Evolutionary conservation across 1,140 invertebrate genomes (phyloP), one percentile per base, ranked within the genome.

Genomic region (Tetramorium simillimum): DNA sequence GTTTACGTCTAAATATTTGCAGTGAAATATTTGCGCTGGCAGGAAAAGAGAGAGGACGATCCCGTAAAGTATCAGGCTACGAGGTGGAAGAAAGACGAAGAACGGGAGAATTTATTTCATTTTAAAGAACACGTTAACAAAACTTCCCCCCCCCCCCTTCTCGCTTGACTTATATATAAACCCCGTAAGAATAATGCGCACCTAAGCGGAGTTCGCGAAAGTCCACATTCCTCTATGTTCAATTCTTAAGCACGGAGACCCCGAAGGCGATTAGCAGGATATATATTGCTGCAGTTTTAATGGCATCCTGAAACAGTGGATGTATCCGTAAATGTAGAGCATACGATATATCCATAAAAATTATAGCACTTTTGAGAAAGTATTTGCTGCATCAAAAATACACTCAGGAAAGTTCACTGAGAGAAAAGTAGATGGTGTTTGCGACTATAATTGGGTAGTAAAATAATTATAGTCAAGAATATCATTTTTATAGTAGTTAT

Each of bases 151-250:
- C 4, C 18, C 84, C 63, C 40, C 33, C 72, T 40, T n/a, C 76
- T 21, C 33, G 62, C 70, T 70, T 81, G 56, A 43, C 78, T 89
- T 89, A 88, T 89, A 85, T 70, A 89, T 89, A 89, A 85, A 60
- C 58, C 14, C 21, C 46, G 21, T 43, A 63, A 76, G 70, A 86
- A 89, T 89, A 86, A 89, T 80, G 43, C 67, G 58, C 24, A 56
- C 49, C 9, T 67, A 58, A 40, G 62, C 49, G 43, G 24, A 86
- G 60, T 89, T 86, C 51, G 53, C 40, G 62, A 58, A 65, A 72
- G 65, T 76, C 56, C 33, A 53, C 70, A 24, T 73, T 60, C 53
- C 14, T 58, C 37, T 49, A 84, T 49, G 33, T 49, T 85, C 37
- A 67, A 78, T 85, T 67, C 70, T 76, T 85, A 67, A 85, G 18